Percentiles rank a stretch among this genome's conserved stretches.
Evolutionary conservation across 2,888 invertebrate genomes (phyloP).

Genomic region (Baccha elongata): DNA sequence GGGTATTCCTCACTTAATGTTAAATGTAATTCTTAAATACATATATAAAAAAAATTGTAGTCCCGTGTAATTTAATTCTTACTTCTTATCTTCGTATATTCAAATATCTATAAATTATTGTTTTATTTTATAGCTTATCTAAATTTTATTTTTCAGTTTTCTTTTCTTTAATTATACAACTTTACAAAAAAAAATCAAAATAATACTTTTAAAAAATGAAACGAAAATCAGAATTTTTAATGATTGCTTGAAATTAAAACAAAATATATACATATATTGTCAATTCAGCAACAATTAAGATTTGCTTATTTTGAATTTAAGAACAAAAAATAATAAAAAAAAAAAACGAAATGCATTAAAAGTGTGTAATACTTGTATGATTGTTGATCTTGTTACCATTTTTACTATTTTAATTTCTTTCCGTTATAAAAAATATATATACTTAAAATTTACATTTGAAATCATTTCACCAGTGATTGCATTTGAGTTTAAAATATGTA

Average conservation of each 20-base stretch:
- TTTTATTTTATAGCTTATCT: slow-evolving; percentile 56
- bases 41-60: slow-evolving; percentile 54
- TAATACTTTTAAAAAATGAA: slow-evolving; percentile 53
- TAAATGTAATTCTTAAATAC: slow-evolving; percentile 62
- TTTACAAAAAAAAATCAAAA: slow-evolving; percentile 40
- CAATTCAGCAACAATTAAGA: slow-evolving; percentile 1
- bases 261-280: not conserved
- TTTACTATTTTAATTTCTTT: slow-evolving; percentile 47
- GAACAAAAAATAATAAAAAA: slow-evolving; percentile 12
- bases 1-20: slow-evolving; percentile 51
- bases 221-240: slow-evolving; percentile 24
- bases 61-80: slow-evolving; percentile 63
- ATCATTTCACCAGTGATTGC: slow-evolving; percentile 69
- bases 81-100: slow-evolving; percentile 43
- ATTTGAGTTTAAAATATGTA: slow-evolving; percentile 53
- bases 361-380: slow-evolving; percentile 67
- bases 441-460: slow-evolving; percentile 69
- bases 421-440: slow-evolving; percentile 64
- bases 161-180: slow-evolving; percentile 44
- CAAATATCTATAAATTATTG: slow-evolving; percentile 65
- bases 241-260: slow-evolving; percentile 20
- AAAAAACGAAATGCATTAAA: slow-evolving; percentile 24
- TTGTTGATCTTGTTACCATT: slow-evolving; percentile 62
- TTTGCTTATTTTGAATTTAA: not conserved
- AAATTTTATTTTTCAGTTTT: slow-evolving; percentile 42